Evolutionary conservation across 2,113 vertebrate species (phyloP), one percentile per base, ranked within the genome.

Genomic region (Oreochromis aureus): DNA sequence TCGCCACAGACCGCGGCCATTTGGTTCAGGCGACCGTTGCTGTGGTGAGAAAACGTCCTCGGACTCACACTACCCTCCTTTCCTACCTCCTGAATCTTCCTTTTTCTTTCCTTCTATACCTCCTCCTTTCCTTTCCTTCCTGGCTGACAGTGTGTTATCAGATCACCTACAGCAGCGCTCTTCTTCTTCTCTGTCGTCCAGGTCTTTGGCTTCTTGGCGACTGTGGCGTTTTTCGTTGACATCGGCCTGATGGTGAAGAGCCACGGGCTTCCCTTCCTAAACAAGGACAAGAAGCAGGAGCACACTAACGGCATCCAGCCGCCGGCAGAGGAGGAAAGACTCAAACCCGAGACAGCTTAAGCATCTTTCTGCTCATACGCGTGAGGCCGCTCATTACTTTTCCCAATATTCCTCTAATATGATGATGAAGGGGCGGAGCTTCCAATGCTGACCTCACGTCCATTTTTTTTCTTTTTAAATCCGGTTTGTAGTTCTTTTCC

Each of bases 181-280:
- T 41, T 73, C 12, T 55, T 10, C 46, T 41, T 73, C 69, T 69
- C 89, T 66, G 84, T 87, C 90, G 92, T 90, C 4, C 91, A 99
- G 98, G 94, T 2, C 0, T 98, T 98, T 83, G 98, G 98, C 10
- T 97, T 98, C 93, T 1, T 97, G 4, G 97, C 98, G 15, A 85
- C 92, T 16, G 0, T 12, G 6, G 59, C 66, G 5, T 99, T 98
- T 91, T 0, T 92, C 1, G 0, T 7, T 1, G 98, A 99, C 85
- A 0, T 81, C 5, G 0, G 0, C 1, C 1, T 22, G 0, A 90
- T 96, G 73, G 0, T 16, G 12, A 89, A 59, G 36, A 6, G 0
- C 0, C 6, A 27, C 3, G 90, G 92, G 15, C 5, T 82, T 13
- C 27, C 41, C 1, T 90, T 27, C 44, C 15, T 86, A 0, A 1